Evolutionary conservation across 2,888 invertebrate species (phyloP).

Genomic region (Eueremaeus valkanovi): DNA sequence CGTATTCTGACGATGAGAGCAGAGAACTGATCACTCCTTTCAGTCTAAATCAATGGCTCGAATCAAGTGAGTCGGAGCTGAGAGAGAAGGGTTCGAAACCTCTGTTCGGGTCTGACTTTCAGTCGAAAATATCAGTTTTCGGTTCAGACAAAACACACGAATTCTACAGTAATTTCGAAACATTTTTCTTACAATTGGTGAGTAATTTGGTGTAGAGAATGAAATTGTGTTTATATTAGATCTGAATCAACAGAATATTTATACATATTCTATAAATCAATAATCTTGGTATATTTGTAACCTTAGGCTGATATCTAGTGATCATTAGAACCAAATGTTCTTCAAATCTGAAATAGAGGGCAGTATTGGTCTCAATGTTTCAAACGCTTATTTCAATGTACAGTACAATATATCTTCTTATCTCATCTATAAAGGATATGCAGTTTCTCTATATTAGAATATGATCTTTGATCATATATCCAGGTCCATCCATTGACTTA

Average conservation of each 20-base stretch:
- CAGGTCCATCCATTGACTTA: too few species aligned
- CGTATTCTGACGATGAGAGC: constrained; percentile 20
- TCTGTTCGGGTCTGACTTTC: constrained; percentile 19
- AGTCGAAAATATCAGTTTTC: constrained; percentile 15
- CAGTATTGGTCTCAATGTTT: not conserved
- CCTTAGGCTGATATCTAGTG: too few species aligned
- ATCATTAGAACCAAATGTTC: not conserved
- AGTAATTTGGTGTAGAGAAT: too few species aligned
- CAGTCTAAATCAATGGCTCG: constrained; percentile 30
- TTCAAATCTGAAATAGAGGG: not conserved
- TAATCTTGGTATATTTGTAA: too few species aligned
- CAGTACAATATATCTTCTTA: too few species aligned
- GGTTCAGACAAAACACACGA: constrained; percentile 26
- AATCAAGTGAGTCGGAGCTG: constrained; percentile 11
- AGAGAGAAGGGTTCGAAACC: constrained; percentile 13
- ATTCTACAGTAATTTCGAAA: not conserved
- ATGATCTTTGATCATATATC: too few species aligned
- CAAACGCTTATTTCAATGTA: not conserved
- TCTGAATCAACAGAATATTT: not conserved
- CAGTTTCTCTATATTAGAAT: too few species aligned
- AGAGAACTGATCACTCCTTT: constrained; percentile 12
- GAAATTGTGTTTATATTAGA: not conserved
- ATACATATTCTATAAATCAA: not conserved
- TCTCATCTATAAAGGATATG: too few species aligned
- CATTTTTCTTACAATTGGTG: constrained; percentile 35